Conservation (phyloP, 2,113 vertebrate species). For the Podarcis muralis region DNA sequence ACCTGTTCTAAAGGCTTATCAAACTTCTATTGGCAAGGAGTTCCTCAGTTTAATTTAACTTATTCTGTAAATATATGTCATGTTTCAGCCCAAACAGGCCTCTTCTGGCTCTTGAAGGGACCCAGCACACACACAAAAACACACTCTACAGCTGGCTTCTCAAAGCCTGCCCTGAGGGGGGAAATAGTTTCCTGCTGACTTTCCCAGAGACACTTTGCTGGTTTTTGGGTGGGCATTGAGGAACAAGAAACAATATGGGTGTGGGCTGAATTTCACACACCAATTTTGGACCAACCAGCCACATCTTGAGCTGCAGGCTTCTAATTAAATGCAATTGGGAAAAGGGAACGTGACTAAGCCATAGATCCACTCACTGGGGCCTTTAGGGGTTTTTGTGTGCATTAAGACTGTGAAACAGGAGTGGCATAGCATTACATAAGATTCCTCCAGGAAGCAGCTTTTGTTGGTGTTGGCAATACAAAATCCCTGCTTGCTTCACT, state of each 20-base stretch:
- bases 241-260: not conserved
- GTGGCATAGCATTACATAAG: not conserved
- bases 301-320: not conserved
- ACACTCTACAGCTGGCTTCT: not conserved
- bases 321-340: not conserved
- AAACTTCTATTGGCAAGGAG: not conserved
- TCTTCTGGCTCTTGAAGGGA: not conserved
- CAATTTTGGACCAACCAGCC: not conserved
- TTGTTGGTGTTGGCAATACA: not conserved
- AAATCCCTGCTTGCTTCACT: not conserved
- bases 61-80: not conserved
- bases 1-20: too few relatives aligned
- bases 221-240: too few relatives aligned
- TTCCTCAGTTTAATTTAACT: not conserved
- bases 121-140: not conserved
- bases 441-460: not conserved
- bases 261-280: not conserved
- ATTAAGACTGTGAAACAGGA: not conserved
- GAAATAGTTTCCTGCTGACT: not conserved
- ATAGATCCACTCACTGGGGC: not conserved
- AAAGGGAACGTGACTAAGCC: not conserved
- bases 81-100: not conserved
- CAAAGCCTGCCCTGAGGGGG: not conserved
- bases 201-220: not conserved
- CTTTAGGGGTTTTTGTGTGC: not conserved